phyloP scores from a whole-genome alignment of 2,797 vertebrate species.

The Leptodactylus fallax region DNA sequence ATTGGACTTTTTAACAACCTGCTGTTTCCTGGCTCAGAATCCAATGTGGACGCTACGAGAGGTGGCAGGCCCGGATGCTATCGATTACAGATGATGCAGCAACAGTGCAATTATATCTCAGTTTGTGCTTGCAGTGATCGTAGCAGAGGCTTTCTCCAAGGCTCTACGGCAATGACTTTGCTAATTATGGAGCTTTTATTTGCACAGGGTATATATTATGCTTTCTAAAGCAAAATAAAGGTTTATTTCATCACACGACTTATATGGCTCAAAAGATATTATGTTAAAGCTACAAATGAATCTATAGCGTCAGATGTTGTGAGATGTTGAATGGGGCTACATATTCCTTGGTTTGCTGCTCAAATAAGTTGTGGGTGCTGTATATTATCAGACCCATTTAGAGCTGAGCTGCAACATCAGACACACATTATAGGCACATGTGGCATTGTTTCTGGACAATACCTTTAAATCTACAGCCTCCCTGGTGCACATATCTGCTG shows the following conservation, averaged over 20 bases:
- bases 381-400: too few relatives aligned
- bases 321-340: not conserved
- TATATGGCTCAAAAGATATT: not conserved
- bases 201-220: not conserved
- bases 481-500: too few relatives aligned
- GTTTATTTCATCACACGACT: not conserved
- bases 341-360: not conserved
- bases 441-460: too few relatives aligned
- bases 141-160: constrained; percentile 63
- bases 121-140: constrained; percentile 68
- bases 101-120: constrained; percentile 74
- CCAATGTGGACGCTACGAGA: constrained; percentile 69
- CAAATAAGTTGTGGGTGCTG: too few relatives aligned
- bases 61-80: constrained; percentile 70
- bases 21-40: constrained; percentile 75
- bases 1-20: constrained; percentile 74
- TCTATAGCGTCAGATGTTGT: not conserved
- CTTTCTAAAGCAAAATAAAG: not conserved
- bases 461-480: too few relatives aligned
- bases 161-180: constrained; percentile 67
- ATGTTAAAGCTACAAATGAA: not conserved
- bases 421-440: too few relatives aligned
- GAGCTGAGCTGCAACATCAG: too few relatives aligned
- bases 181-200: constrained; percentile 49
- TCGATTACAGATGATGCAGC: constrained; percentile 77